Base-by-base conservation (phyloP, 2,888 invertebrate genomes). In the Branchipolynoe longqiensis region DNA sequence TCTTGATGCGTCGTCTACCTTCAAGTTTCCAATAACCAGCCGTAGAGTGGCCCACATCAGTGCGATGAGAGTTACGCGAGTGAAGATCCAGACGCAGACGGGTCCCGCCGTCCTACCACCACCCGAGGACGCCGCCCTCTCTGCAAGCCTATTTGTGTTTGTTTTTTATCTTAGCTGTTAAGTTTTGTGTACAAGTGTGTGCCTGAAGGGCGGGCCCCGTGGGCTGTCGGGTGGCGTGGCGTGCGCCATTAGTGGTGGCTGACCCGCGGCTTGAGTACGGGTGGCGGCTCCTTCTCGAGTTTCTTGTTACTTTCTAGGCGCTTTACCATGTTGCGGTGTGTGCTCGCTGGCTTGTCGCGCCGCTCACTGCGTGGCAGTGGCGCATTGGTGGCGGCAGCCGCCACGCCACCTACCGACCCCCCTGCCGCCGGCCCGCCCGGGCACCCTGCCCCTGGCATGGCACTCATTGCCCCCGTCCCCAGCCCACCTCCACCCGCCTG, bases 251-350 rank as follows among this genome's bases (percentile, higher is more conserved):
- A 92, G 87, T 92, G 91, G 41, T 62, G 84, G 40, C 62, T 62
- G 14, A 69, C 59, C 3, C 54, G 54, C 22, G 82, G 48, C 22
- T 82, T 84, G 38, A 78, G 25, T 28, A 78, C 84, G 56, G 92
- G 92, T 33, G 92, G 92, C 31, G 92, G 92, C 83, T 92, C 92
- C 81, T 91, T 90, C 87, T 91, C 91, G 25, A 91, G 90, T 64
- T 91, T 90, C 89, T 91, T 91, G 36, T 88, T 85, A 85, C 90
- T 89, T 82, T 91, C 91, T 89, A 91, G 89, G 89, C 91, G 92
- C 89, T 92, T 92, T 87, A 92, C 91, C 91, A 92, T 90, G 87
- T 90, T 92, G 87, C 91, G 85, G 82, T 83, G 85, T 25, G 73
- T 48, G 54, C 78, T 28, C 18, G 48, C 48, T 36, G 48, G 82